These are phyloP conservation scores for Phocides pigmalion DNA, from an alignment of 1,140 invertebrate genomes.

Conservation along the genomic window DNA sequence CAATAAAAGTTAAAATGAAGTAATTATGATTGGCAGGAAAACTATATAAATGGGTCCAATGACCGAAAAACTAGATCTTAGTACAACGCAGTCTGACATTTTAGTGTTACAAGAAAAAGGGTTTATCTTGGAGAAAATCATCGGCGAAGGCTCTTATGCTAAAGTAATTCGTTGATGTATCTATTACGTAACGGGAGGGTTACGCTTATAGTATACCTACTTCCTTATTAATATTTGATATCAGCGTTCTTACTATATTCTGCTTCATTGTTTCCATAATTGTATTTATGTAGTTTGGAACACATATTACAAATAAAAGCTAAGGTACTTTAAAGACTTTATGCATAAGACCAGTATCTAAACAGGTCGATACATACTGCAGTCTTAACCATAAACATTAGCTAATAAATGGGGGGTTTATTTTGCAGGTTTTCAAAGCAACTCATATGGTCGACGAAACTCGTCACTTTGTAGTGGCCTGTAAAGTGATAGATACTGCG, in stretches of 20 bases:
- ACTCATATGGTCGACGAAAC: conserved; percentile 82
- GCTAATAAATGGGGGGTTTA: background rate
- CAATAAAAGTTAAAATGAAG: conserved; percentile 70
- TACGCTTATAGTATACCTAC: too few relatives aligned
- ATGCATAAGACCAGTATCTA: too few relatives aligned
- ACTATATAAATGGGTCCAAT: conserved; percentile 58
- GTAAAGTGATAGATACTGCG: conserved; percentile 90
- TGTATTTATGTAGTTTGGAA: too few relatives aligned
- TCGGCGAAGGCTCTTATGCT: conserved; percentile 76
- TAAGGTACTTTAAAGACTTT: too few relatives aligned
- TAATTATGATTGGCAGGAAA: conserved; percentile 43
- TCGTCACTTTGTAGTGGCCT: conserved; percentile 82
- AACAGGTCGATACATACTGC: too few relatives aligned
- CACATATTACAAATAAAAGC: too few relatives aligned
- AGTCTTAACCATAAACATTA: too few relatives aligned
- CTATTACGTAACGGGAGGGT: too few relatives aligned
- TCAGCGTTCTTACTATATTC: too few relatives aligned
- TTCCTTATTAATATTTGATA: too few relatives aligned
- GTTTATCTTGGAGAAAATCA: conserved; percentile 67
- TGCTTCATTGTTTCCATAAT: too few relatives aligned
- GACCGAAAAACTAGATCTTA: conserved; percentile 62
- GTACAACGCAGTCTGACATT: conserved; percentile 66
- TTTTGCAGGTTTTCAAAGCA: conserved; percentile 85
- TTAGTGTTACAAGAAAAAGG: conserved; percentile 69
- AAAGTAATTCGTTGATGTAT: conserved; percentile 54